Evolutionary conservation across 2,113 vertebrate genomes (phyloP).

Genomic region (Lipophrys pholis): DNA sequence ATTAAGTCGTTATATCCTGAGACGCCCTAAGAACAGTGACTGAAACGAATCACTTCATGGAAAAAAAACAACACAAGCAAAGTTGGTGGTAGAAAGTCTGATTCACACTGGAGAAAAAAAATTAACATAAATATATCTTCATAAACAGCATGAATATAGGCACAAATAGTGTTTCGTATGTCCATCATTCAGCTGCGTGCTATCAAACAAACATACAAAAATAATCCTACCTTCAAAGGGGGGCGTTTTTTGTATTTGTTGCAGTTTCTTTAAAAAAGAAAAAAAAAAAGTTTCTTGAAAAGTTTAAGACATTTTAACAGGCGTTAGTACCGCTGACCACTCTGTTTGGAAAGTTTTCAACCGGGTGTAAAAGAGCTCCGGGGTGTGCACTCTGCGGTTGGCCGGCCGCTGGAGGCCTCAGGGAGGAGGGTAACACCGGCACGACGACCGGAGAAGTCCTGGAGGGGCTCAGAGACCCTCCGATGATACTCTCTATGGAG

Average conservation of each 20-base stretch:
- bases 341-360: conserved; percentile 89
- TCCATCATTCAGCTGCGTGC: conserved; percentile 82
- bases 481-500: conserved; percentile 95
- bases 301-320: conserved; percentile 79
- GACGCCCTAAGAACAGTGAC: conserved; percentile 78
- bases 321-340: conserved; percentile 89
- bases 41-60: conserved; percentile 72
- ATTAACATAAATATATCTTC: conserved; percentile 82
- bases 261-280: conserved; percentile 21
- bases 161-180: conserved; percentile 75
- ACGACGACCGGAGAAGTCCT: conserved; percentile 85
- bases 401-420: conserved; percentile 77
- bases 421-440: conserved; percentile 83
- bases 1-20: conserved; percentile 81
- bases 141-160: conserved; percentile 83
- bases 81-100: conserved; percentile 68
- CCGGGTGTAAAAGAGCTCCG: conserved; percentile 78
- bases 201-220: conserved; percentile 84
- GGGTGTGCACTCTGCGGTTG: conserved; percentile 74
- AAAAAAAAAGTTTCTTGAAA: conserved; percentile 38
- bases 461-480: conserved; percentile 84
- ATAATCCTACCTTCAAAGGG: conserved; percentile 88
- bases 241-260: conserved; percentile 70
- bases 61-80: conserved; percentile 52
- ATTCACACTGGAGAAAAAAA: conserved; percentile 72